Conservation (phyloP, 2,888 invertebrate genomes). For the Theretra japonica region DNA sequence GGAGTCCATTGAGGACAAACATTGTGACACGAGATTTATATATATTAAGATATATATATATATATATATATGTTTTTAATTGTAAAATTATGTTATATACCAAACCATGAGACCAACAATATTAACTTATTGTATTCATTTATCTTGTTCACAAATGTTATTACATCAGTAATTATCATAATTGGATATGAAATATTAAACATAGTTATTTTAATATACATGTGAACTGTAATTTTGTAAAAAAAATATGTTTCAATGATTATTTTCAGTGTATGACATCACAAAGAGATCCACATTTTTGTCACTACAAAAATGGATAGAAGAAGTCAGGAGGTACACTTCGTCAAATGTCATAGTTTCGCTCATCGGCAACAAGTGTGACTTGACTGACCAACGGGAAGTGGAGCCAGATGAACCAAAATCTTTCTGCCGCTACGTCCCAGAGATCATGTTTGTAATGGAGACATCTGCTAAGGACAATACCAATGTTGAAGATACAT, state of each 20-base stretch:
- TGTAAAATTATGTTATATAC: too few species aligned
- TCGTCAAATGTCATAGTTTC: constrained; percentile 96
- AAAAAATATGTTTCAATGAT: background rate
- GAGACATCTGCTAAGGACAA: constrained; percentile 97
- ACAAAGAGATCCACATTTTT: constrained; percentile 96
- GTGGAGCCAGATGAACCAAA: constrained; percentile 95
- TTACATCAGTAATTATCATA: too few species aligned
- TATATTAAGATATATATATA: too few species aligned
- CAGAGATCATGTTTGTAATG: constrained; percentile 93
- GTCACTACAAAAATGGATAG: constrained; percentile 97
- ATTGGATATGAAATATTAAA: too few species aligned
- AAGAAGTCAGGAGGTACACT: constrained; percentile 97
- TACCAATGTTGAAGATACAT: constrained; percentile 95
- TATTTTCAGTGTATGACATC: constrained; percentile 93
- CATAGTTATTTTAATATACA: too few species aligned
- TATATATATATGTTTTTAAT: too few species aligned
- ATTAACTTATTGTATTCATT: too few species aligned
- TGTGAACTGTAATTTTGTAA: too few species aligned
- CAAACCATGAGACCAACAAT: too few species aligned
- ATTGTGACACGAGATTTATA: too few species aligned
- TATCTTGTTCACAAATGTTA: too few species aligned
- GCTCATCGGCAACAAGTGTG: constrained; percentile 96
- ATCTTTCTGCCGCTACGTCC: constrained; percentile 93
- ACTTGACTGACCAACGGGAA: constrained; percentile 91
- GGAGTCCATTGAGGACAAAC: too few species aligned